Evolutionary conservation across 1,140 invertebrate genomes (phyloP).

Genomic region (Leptinotarsa texana): DNA sequence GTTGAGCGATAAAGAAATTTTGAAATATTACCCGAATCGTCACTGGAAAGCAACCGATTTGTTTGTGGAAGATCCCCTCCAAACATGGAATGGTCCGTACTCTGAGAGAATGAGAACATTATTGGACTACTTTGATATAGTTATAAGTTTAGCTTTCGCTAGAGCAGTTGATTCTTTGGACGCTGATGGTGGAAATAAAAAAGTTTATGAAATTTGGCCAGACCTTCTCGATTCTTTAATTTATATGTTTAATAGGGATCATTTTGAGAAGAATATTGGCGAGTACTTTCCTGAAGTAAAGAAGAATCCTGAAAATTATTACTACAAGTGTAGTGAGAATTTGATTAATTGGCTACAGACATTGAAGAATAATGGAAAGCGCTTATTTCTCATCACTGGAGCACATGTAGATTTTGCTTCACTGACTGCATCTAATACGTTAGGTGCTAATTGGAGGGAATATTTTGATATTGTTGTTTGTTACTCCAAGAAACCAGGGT

Average conservation of each 20-base stretch:
- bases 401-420: slow-evolving; percentile 76
- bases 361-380: slow-evolving; percentile 60
- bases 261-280: slow-evolving; percentile 63
- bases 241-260: slow-evolving; percentile 66
- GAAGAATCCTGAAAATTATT: slow-evolving; percentile 65
- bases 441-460: slow-evolving; percentile 72
- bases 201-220: slow-evolving; percentile 66
- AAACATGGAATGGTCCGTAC: slow-evolving; percentile 66
- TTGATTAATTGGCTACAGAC: slow-evolving; percentile 68
- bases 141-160: slow-evolving; percentile 69
- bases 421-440: slow-evolving; percentile 65
- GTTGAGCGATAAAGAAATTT: slow-evolving; percentile 64
- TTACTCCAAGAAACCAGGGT: slow-evolving; percentile 77
- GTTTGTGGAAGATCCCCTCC: slow-evolving; percentile 63
- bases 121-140: slow-evolving; percentile 79
- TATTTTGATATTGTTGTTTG: slow-evolving; percentile 75
- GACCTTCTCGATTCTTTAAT: slow-evolving; percentile 68
- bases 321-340: slow-evolving; percentile 63
- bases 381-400: slow-evolving; percentile 75
- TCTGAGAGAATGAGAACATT: slow-evolving; percentile 67
- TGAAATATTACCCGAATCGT: slow-evolving; percentile 62
- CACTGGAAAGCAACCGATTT: slow-evolving; percentile 63
- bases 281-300: slow-evolving; percentile 69
- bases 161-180: slow-evolving; percentile 73
- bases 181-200: slow-evolving; percentile 42